These are phyloP conservation scores for Drosophila ercepeae DNA, from an alignment of 1,140 invertebrate genomes.

Conservation along the genomic window DNA sequence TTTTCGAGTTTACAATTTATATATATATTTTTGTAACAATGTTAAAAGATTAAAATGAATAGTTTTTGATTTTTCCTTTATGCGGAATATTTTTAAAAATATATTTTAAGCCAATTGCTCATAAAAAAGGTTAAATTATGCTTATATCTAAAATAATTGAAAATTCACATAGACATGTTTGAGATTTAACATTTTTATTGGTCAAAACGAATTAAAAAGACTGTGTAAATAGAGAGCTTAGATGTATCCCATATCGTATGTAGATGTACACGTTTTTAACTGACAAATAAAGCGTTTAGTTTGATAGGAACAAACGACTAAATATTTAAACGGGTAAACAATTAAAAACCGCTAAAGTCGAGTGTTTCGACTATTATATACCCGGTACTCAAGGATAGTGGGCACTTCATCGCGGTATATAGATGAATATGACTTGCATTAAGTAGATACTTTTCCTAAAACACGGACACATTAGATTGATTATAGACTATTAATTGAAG, in stretches of 20 bases:
- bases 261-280: slow-evolving; percentile 31
- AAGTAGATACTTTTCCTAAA: background rate
- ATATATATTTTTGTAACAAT: no score
- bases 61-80: no score
- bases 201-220: slow-evolving; percentile 46
- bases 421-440: background rate
- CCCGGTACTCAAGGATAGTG: background rate
- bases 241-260: slow-evolving; percentile 27
- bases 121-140: no score
- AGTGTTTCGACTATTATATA: background rate
- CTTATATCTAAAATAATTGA: background rate
- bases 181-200: slow-evolving; percentile 48
- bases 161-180: background rate
- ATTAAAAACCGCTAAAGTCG: background rate
- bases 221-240: slow-evolving; percentile 11
- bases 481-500: background rate
- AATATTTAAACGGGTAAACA: slow-evolving; percentile 11
- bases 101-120: no score
- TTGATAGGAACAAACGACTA: slow-evolving; percentile 54
- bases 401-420: background rate
- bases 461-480: background rate
- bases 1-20: no score
- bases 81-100: no score
- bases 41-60: no score
- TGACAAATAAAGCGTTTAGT: slow-evolving; percentile 47